A percentile compares a stretch with the other conserved stretches of the same genome.
These are phyloP conservation scores for Sphaerolaimus hirsutus DNA, from an alignment of 2,888 invertebrate species.

Conservation along the genomic window DNA sequence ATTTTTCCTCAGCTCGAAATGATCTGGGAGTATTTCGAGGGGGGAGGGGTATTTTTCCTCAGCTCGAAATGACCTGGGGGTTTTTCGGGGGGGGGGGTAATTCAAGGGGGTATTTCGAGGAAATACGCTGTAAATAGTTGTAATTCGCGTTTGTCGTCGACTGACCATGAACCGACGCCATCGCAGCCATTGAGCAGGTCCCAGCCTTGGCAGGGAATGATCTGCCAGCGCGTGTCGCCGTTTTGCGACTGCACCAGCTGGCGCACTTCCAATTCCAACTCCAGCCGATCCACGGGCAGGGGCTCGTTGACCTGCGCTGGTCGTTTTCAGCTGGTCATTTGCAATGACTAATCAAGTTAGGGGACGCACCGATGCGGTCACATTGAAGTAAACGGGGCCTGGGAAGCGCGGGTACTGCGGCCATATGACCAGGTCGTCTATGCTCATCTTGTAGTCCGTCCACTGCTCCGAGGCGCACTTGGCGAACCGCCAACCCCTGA, in stretches of 20 bases:
- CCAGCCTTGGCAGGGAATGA: constrained; percentile 25
- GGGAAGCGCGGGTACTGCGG: constrained; percentile 25
- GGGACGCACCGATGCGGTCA: constrained; percentile 11
- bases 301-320: not conserved
- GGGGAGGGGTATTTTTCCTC: too few species aligned
- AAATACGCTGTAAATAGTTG: too few species aligned
- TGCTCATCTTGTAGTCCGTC: constrained; percentile 24
- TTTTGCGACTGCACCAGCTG: constrained; percentile 21
- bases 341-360: not conserved
- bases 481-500: constrained; percentile 24
- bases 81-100: too few species aligned
- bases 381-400: constrained; percentile 25
- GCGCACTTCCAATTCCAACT: constrained; percentile 7
- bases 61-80: too few species aligned
- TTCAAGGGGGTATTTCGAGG: too few species aligned
- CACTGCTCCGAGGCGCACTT: constrained; percentile 18
- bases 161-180: constrained; percentile 23
- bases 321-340: not conserved
- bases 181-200: constrained; percentile 24
- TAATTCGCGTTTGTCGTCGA: too few species aligned
- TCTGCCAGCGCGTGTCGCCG: constrained; percentile 23
- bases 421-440: constrained; percentile 24
- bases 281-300: not conserved
- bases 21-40: too few species aligned
- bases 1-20: too few species aligned